Evolutionary conservation across 35 echinoderm and acorn worm species (phyloP).

Genomic region (Strongylocentrotus purpuratus): DNA sequence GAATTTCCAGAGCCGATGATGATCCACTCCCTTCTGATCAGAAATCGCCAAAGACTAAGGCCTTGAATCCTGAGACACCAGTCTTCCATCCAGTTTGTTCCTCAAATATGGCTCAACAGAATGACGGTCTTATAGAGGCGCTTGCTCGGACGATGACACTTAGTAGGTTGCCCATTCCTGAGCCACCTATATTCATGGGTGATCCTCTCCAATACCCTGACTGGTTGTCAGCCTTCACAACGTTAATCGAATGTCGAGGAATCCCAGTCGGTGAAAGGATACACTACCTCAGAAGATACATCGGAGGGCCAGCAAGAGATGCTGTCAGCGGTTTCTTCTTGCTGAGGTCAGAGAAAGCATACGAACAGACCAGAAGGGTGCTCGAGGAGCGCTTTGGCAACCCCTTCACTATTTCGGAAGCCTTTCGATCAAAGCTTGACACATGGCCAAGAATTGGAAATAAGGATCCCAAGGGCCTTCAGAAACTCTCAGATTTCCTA

Average conservation of each 20-base stretch:
- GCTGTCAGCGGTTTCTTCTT: constrained; percentile 59
- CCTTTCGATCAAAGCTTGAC: constrained; percentile 62
- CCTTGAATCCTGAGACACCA: not conserved
- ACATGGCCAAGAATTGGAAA: constrained; percentile 57
- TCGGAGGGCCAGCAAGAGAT: constrained; percentile 61
- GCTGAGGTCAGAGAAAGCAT: constrained; percentile 52
- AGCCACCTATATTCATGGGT: constrained; percentile 70
- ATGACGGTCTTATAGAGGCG: not conserved
- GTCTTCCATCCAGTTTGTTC: not conserved
- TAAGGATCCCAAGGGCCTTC: constrained; percentile 51
- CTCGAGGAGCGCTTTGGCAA: constrained; percentile 54
- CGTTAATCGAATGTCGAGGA: constrained; percentile 56
- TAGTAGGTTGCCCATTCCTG: constrained; percentile 51
- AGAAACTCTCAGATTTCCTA: constrained; percentile 66
- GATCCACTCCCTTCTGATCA: not conserved
- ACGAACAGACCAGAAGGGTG: constrained; percentile 49
- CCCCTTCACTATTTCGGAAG: constrained; percentile 49
- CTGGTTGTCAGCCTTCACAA: constrained; percentile 60
- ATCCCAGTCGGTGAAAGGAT: constrained; percentile 57
- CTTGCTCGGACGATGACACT: not conserved
- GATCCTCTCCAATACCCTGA: constrained; percentile 65
- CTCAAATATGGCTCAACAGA: too few relatives aligned
- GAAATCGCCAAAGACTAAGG: not conserved
- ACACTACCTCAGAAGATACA: constrained; percentile 66
- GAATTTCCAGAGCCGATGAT: not conserved